Conservation (phyloP, 2,888 invertebrate species). For the Orthonevra nobilis region DNA sequence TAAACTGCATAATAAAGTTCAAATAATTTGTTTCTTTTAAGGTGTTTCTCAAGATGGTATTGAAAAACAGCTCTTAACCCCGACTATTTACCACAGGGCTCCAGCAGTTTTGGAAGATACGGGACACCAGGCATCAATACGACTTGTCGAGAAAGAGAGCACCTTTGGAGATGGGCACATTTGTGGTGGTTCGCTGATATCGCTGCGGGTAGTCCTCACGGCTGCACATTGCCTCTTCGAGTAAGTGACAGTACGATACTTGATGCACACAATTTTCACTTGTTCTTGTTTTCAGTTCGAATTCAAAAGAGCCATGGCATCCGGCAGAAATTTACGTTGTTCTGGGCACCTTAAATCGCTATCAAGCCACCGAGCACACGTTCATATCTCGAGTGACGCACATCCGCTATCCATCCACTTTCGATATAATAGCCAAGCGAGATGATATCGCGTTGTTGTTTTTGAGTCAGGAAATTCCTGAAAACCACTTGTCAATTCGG, state of each 20-base stretch:
- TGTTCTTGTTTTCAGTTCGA: slow-evolving; percentile 16
- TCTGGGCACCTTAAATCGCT: slow-evolving; percentile 73
- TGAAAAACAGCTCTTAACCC: neutral
- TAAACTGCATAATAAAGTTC: too few relatives aligned
- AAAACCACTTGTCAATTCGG: slow-evolving; percentile 71
- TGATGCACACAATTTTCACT: too few relatives aligned
- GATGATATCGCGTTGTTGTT: slow-evolving; percentile 76
- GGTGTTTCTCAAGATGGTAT: slow-evolving; percentile 35
- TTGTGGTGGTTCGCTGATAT: slow-evolving; percentile 77
- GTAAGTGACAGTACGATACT: slow-evolving; percentile 73
- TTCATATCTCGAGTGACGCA: slow-evolving; percentile 75
- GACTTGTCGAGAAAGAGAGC: slow-evolving; percentile 73
- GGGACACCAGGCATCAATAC: slow-evolving; percentile 76
- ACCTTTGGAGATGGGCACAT: slow-evolving; percentile 77
- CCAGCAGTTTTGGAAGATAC: slow-evolving; percentile 30
- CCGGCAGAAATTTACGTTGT: slow-evolving; percentile 76
- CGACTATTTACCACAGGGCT: slow-evolving; percentile 4
- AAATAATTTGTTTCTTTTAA: slow-evolving; percentile 30
- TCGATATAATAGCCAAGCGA: slow-evolving; percentile 59
- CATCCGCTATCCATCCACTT: slow-evolving; percentile 72
- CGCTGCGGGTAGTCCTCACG: slow-evolving; percentile 76
- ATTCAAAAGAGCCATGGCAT: slow-evolving; percentile 72
- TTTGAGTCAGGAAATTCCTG: slow-evolving; percentile 75
- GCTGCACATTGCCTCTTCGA: slow-evolving; percentile 75
- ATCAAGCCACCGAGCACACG: slow-evolving; percentile 71